Evolutionary conservation across 2,888 invertebrate species (phyloP).

Genomic region (Clunio marinus): DNA sequence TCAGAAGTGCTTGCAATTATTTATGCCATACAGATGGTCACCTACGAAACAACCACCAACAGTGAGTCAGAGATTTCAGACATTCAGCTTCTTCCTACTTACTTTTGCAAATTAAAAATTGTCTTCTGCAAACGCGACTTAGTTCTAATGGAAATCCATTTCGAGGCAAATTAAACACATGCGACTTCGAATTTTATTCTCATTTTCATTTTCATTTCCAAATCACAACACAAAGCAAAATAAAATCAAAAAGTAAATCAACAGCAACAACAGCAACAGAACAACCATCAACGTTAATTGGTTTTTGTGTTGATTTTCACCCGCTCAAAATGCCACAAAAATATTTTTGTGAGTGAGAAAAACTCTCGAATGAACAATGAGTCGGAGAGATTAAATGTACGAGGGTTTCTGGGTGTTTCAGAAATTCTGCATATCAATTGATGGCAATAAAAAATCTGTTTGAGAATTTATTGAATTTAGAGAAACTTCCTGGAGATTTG

Average conservation of each 20-base stretch:
- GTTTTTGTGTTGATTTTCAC: constrained; percentile 6
- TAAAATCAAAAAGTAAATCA: constrained; percentile 5
- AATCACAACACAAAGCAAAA: not conserved
- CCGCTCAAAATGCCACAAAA: constrained; percentile 7
- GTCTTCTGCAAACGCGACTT: not conserved
- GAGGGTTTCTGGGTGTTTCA: not conserved
- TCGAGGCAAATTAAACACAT: not conserved
- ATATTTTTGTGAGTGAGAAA: not conserved
- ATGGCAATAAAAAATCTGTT: constrained; percentile 1
- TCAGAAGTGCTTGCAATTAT: not conserved
- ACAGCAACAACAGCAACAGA: not conserved
- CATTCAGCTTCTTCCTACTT: not conserved
- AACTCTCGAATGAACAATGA: constrained; percentile 2
- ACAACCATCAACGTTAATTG: too few relatives aligned
- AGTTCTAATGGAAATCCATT: not conserved
- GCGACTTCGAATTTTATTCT: not conserved
- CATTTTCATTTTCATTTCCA: constrained; percentile 1
- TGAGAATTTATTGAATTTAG: not conserved
- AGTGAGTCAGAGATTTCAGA: too few relatives aligned
- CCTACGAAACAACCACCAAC: too few relatives aligned
- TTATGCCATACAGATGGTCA: not conserved
- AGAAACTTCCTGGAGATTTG: not conserved
- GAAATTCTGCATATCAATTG: constrained; percentile 3
- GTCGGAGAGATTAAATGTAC: not conserved
- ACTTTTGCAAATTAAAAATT: constrained; percentile 1